Evolutionary conservation across 2,888 invertebrate genomes (phyloP).

Genomic region (Dynastes maya): DNA sequence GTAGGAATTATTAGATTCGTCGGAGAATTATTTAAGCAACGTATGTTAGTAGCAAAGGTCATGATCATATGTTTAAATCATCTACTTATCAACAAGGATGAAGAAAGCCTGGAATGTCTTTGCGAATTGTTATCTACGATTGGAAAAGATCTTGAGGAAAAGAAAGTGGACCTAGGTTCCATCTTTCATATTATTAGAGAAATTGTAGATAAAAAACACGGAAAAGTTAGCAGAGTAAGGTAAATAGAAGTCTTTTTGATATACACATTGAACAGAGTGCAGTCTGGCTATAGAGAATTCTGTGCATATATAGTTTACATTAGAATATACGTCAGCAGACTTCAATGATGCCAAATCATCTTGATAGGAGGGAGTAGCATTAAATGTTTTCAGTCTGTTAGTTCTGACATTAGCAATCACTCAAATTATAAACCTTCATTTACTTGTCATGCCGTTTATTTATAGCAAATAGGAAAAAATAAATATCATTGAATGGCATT

Average conservation of each 20-base stretch:
- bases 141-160: constrained; percentile 86
- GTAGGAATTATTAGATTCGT: constrained; percentile 90
- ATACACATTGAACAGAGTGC: no score
- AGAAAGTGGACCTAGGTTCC: constrained; percentile 72
- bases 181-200: constrained; percentile 81
- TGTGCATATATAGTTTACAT: no score
- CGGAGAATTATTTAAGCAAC: constrained; percentile 93
- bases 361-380: no score
- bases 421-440: no score
- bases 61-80: constrained; percentile 89
- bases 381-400: no score
- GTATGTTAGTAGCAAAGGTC: constrained; percentile 90
- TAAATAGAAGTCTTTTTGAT: constrained; percentile 53
- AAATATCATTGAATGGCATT: no score
- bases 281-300: no score
- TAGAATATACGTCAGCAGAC: no score
- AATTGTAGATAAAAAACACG: constrained; percentile 78
- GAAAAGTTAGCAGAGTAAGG: constrained; percentile 77
- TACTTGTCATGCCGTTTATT: no score
- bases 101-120: constrained; percentile 94
- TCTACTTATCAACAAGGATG: constrained; percentile 84
- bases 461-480: no score
- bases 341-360: no score
- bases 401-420: no score
- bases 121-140: constrained; percentile 94